These are phyloP conservation scores for Chaetodon trifasciatus DNA, from an alignment of 2,797 vertebrate species.

Conservation along the genomic window DNA sequence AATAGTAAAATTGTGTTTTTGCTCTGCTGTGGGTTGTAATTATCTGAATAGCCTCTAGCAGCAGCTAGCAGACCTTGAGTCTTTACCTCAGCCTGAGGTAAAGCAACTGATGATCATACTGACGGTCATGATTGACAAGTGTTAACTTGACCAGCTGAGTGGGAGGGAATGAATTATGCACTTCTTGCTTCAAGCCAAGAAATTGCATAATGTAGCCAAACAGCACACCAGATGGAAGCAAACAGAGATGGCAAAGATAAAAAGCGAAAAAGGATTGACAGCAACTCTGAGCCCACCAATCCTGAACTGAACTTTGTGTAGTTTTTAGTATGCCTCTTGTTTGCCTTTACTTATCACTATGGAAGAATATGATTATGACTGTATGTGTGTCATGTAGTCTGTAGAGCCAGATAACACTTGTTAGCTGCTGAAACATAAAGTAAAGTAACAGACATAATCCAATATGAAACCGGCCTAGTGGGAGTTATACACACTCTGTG, in stretches of 20 bases:
- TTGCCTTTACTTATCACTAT: neutral
- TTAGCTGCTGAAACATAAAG: no score
- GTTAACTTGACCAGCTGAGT: slow-evolving; percentile 26
- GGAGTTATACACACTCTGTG: no score
- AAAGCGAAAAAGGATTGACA: slow-evolving; percentile 11
- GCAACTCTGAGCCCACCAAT: neutral
- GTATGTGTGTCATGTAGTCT: neutral
- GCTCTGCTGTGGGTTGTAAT: neutral
- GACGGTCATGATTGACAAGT: slow-evolving; percentile 8
- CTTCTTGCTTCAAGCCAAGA: slow-evolving; percentile 32
- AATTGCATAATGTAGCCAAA: slow-evolving; percentile 35
- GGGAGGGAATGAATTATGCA: slow-evolving; percentile 37
- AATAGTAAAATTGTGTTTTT: neutral
- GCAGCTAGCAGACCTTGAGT: neutral
- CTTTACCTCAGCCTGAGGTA: neutral
- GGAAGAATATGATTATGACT: neutral
- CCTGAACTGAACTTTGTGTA: neutral
- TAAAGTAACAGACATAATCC: no score
- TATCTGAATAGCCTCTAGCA: neutral
- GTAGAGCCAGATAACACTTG: neutral
- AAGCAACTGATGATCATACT: neutral
- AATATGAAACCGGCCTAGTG: no score
- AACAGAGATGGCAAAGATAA: slow-evolving; percentile 25
- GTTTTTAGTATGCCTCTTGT: neutral
- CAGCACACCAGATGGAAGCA: slow-evolving; percentile 38